Base-by-base conservation (phyloP, 2,797 vertebrate species). In the Urocyon cinereoargenteus region DNA sequence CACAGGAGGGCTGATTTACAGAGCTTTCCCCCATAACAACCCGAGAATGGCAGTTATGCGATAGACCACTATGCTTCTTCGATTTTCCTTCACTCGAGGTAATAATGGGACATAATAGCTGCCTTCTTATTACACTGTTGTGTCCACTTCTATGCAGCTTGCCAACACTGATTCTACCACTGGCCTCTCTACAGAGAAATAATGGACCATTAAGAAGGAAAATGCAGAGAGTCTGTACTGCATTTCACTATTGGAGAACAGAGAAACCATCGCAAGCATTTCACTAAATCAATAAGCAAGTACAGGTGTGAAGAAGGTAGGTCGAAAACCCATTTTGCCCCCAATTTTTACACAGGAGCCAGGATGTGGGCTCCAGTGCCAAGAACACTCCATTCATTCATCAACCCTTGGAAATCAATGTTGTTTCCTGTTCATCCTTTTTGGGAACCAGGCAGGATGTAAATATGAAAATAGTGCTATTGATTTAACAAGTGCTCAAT, bases 21-120 rank as follows among this genome's bases (percentile, higher is more conserved):
- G 84, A 96, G 97, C 64, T 70, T 83, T 95, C 95, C 92, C 91
- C 2, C 26, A 31, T 79, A 97, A 97, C 16, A 40, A 49, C 94
- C 96, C 62, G 40, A 94, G 87, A 92, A 73, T 72, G 81, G 97
- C 96, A 97, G 84, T 82, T 72, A 96, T 53, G 94, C 87, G 78
- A 95, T 15, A 97, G 93, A 97, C 28, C 95, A 34, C 31, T 45
- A 45, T 2, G 2, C 40, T 86, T 75, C 96, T 97, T 98, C 75
- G 45, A 82, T 96, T 98, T 98, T 72, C 87, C 97, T 97, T 98
- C 97, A 97, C 81, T 97, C 57, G 31, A 68, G 97, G 96, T 91
- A 97, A 97, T 98, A 98, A 98, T 95, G 97, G 0, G 53, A 88
- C 93, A 96, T 94, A 94, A 97, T 97, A 96, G 95, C 84, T 5